Conservation (phyloP, 2,797 vertebrate genomes). For the Labeo calbasu region DNA sequence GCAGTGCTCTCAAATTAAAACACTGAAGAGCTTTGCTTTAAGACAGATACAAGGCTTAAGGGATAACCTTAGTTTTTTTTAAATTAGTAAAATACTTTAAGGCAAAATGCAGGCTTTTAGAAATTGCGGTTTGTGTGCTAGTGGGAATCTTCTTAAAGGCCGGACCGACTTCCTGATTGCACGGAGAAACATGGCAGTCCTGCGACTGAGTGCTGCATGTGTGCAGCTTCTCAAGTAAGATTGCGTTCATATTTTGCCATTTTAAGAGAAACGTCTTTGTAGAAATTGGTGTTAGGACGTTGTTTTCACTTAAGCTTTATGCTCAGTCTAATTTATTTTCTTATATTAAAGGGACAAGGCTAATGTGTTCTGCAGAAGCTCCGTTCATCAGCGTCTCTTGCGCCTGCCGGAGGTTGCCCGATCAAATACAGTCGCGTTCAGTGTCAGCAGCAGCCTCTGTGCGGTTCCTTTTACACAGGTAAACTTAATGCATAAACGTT, state of each 20-base stretch:
- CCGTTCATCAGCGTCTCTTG: conserved; percentile 49
- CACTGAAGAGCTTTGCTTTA: neutral
- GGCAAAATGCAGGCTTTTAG: conserved; percentile 60
- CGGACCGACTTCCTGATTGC: conserved; percentile 61
- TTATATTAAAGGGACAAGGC: conserved; percentile 64
- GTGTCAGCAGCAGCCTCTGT: conserved; percentile 69
- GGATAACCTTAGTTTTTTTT: neutral
- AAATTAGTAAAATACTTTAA: neutral
- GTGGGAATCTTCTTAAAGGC: conserved; percentile 58
- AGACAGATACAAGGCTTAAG: neutral
- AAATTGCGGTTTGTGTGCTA: conserved; percentile 58
- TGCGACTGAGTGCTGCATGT: conserved; percentile 53
- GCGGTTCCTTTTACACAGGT: conserved; percentile 78
- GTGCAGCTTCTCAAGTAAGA: conserved; percentile 71
- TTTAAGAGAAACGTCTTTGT: neutral
- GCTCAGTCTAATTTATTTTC: neutral
- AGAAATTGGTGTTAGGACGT: neutral
- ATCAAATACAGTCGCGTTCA: conserved; percentile 59
- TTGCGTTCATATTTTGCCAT: neutral
- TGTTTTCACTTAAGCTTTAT: neutral
- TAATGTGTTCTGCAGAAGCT: conserved; percentile 56
- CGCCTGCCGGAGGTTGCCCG: conserved; percentile 57
- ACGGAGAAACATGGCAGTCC: conserved; percentile 73
- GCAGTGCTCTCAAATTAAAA: neutral
- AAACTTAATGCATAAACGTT: neutral